These are phyloP conservation scores for Eurytoma adleriae DNA, from an alignment of 2,888 invertebrate species.

Conservation along the genomic window DNA sequence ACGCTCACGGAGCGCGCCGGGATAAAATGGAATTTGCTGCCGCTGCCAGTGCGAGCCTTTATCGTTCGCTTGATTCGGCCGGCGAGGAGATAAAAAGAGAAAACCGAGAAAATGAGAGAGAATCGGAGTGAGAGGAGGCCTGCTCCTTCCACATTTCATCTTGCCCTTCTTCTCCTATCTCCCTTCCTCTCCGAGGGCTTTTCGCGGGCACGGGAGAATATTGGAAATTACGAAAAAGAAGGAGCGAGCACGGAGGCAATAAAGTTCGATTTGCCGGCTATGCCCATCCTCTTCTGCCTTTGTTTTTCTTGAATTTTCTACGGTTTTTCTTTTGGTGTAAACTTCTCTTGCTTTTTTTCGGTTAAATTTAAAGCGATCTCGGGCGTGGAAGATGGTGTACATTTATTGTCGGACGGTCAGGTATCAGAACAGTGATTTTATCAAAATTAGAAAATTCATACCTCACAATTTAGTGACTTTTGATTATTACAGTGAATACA, in stretches of 20 bases:
- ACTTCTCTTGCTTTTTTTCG: not conserved
- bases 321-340: not conserved
- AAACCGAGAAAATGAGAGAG: slow-evolving; percentile 19
- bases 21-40: slow-evolving; percentile 50
- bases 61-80: slow-evolving; percentile 18
- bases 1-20: slow-evolving; percentile 23
- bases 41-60: not conserved
- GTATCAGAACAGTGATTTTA: not conserved
- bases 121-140: slow-evolving; percentile 22
- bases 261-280: slow-evolving; percentile 50
- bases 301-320: not conserved
- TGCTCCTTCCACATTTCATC: slow-evolving; percentile 56
- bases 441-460: not conserved
- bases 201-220: slow-evolving; percentile 52
- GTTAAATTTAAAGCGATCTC: not conserved
- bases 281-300: not conserved
- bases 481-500: no score
- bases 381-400: not conserved
- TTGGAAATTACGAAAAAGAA: slow-evolving; percentile 60
- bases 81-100: slow-evolving; percentile 15
- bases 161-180: slow-evolving; percentile 42
- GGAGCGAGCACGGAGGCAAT: slow-evolving; percentile 43
- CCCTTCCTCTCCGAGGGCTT: slow-evolving; percentile 48
- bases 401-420: not conserved
- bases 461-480: no score